Conservation (phyloP, 2,113 vertebrate genomes). For the Excalfactoria chinensis region DNA sequence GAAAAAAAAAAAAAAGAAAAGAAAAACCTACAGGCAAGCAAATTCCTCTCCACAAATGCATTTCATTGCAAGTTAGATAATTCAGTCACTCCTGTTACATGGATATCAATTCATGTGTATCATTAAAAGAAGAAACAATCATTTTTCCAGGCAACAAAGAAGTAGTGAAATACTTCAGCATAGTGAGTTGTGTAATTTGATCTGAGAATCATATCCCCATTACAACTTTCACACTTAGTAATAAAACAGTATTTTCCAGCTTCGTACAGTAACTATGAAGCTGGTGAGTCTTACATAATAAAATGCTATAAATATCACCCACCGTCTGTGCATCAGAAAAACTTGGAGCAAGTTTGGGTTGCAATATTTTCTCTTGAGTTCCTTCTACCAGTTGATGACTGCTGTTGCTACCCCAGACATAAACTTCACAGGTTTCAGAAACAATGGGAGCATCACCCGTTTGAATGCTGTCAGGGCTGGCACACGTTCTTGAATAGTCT, state of each 20-base stretch:
- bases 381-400: conserved; percentile 88
- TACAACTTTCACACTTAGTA: not conserved
- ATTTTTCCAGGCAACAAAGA: not conserved
- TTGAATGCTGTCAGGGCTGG: conserved; percentile 97
- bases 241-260: not conserved
- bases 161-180: not conserved
- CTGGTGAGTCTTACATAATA: not conserved
- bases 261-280: not conserved
- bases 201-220: not conserved
- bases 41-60: not conserved
- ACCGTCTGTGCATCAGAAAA: conserved; percentile 89
- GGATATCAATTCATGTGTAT: not conserved
- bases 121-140: not conserved
- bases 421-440: conserved; percentile 96
- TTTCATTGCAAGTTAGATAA: not conserved
- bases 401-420: conserved; percentile 89
- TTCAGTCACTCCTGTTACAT: not conserved
- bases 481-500: conserved; percentile 92
- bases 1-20: not conserved
- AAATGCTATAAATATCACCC: conserved; percentile 56
- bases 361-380: conserved; percentile 88
- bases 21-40: not conserved
- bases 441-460: conserved; percentile 89
- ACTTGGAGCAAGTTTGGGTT: conserved; percentile 86
- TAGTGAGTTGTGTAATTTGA: not conserved